phyloP scores from a whole-genome alignment of 2,113 vertebrate species.

The Varanus salvator region DNA sequence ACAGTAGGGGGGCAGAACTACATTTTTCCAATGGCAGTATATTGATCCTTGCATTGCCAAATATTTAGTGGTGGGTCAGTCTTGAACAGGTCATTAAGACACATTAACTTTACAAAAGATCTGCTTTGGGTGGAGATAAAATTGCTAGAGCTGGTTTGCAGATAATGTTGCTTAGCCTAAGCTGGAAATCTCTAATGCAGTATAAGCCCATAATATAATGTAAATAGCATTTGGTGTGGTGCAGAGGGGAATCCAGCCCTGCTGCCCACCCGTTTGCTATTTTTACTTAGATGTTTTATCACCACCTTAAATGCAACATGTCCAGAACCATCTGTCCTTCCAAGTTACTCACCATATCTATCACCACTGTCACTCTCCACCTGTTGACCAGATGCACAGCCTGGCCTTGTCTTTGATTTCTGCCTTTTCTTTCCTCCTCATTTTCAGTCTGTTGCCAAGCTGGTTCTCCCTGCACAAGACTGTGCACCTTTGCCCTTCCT shows the following conservation, averaged over 20 bases:
- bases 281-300: neutral
- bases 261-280: neutral
- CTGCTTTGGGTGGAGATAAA: too few species aligned
- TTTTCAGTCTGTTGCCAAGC: too few species aligned
- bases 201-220: constrained; percentile 13
- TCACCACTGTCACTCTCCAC: neutral
- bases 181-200: constrained; percentile 44
- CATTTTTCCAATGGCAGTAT: too few species aligned
- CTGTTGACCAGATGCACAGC: neutral
- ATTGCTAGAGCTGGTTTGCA: neutral
- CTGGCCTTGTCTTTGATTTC: neutral
- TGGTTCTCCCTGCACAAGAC: too few species aligned
- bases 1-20: too few species aligned
- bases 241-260: neutral
- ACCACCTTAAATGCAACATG: neutral
- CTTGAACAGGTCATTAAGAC: too few species aligned
- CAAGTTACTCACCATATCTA: neutral
- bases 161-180: constrained; percentile 45
- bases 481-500: too few species aligned
- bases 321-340: neutral
- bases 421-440: too few species aligned
- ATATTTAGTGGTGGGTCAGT: too few species aligned
- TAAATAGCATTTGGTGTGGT: neutral
- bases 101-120: too few species aligned
- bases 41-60: too few species aligned